A percentile compares a stretch with the other conserved stretches of the same genome.
Conservation (phyloP, 2,888 invertebrate genomes). For the Dastarcus helophoroides region DNA sequence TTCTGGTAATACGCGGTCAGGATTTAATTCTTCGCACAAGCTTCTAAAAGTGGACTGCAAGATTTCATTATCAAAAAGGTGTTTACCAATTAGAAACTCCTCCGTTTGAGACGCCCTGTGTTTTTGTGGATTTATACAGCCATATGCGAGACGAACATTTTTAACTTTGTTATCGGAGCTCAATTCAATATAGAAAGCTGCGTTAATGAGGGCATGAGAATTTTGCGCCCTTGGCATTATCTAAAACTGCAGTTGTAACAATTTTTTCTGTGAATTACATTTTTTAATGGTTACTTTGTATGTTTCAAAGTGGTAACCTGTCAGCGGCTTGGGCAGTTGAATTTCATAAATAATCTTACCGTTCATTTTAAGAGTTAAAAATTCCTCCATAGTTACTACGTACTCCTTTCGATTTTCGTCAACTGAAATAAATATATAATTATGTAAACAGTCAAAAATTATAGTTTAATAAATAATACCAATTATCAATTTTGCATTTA, state of each 20-base stretch:
- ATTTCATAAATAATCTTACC: neutral
- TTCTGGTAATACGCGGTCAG: neutral
- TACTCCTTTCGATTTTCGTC: neutral
- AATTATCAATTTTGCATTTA: neutral
- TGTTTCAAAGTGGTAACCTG: neutral
- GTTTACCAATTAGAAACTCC: neutral
- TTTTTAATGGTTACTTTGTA: neutral
- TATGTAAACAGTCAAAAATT: neutral
- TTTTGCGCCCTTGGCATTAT: conserved; percentile 1
- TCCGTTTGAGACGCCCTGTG: neutral
- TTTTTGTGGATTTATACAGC: neutral
- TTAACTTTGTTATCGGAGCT: neutral
- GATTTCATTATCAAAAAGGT: neutral
- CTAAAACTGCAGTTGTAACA: conserved; percentile 1
- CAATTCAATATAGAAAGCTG: neutral
- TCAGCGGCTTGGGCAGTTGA: neutral
- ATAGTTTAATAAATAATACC: neutral
- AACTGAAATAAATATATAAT: neutral
- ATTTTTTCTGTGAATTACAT: neutral
- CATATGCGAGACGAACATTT: neutral
- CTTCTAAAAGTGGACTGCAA: neutral
- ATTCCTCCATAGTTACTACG: neutral
- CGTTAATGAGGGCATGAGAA: conserved; percentile 1
- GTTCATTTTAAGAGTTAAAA: conserved; percentile 1
- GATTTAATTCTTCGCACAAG: conserved; percentile 1